Evolutionary conservation across 2,888 invertebrate genomes (phyloP).

Genomic region (Brachynemurus nebulosus): DNA sequence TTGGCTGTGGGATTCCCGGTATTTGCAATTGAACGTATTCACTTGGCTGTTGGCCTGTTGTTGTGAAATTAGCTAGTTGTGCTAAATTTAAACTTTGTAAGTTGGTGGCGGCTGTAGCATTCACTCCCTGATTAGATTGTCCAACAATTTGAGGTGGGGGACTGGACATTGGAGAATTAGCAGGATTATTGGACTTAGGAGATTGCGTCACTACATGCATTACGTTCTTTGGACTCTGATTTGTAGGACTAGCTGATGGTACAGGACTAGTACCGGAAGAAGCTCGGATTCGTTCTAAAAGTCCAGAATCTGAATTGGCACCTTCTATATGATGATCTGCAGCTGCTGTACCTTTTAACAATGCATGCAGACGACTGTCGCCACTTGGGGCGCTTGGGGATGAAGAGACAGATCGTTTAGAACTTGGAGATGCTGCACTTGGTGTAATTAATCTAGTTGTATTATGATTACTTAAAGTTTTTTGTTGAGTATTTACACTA

Average conservation of each 20-base stretch:
- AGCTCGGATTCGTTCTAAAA: slow-evolving; percentile 37
- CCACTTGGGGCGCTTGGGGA: slow-evolving; percentile 12
- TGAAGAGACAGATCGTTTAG: slow-evolving; percentile 1
- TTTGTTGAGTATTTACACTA: slow-evolving; percentile 8
- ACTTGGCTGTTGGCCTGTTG: slow-evolving; percentile 44
- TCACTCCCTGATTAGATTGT: slow-evolving; percentile 5
- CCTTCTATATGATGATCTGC: slow-evolving; percentile 43
- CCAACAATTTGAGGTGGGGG: slow-evolving; percentile 33
- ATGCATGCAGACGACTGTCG: slow-evolving; percentile 34
- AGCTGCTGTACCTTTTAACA: slow-evolving; percentile 43
- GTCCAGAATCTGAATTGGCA: slow-evolving; percentile 35
- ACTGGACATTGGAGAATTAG: slow-evolving; percentile 45
- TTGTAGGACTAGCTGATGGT: slow-evolving; percentile 22
- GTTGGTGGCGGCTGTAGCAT: slow-evolving; percentile 29
- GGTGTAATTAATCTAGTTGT: slow-evolving; percentile 16
- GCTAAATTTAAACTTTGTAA: slow-evolving; percentile 61
- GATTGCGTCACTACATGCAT: slow-evolving; percentile 17
- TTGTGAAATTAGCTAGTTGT: slow-evolving; percentile 50
- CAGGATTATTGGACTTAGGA: slow-evolving; percentile 23
- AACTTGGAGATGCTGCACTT: slow-evolving; percentile 6
- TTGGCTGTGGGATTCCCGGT: slow-evolving; percentile 73
- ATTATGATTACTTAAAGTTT: slow-evolving; percentile 11
- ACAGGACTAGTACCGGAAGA: slow-evolving; percentile 26
- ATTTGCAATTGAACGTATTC: slow-evolving; percentile 64
- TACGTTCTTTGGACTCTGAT: slow-evolving; percentile 21